Percentiles rank a stretch among this genome's conserved stretches.
Conservation (phyloP, 2,797 vertebrate genomes). For the Phyllotis vaccarum region DNA sequence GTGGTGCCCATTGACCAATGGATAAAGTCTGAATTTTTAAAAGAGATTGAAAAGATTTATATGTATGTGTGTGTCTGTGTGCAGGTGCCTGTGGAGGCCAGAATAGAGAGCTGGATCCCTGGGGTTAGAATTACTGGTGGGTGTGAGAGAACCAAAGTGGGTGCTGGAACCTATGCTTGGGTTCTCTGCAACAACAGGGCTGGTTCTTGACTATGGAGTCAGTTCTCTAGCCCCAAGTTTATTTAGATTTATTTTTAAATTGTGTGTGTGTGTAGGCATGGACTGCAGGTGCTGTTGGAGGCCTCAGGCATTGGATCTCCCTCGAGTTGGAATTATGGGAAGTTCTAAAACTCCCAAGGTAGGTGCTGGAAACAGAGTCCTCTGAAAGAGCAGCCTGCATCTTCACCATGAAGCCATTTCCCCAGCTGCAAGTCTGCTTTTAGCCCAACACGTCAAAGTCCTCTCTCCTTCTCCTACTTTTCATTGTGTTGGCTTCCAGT, state of each 20-base stretch:
- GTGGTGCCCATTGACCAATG: background rate
- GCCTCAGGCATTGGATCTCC: background rate
- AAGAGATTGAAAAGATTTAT: background rate
- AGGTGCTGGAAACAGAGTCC: background rate
- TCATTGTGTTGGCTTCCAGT: background rate
- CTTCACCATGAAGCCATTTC: background rate
- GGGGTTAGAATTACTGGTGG: background rate
- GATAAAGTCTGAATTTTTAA: background rate
- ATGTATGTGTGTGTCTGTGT: background rate
- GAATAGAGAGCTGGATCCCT: background rate
- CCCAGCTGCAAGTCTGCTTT: background rate
- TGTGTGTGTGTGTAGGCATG: background rate
- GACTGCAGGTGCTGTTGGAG: background rate
- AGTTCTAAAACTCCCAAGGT: background rate
- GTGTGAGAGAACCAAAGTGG: background rate
- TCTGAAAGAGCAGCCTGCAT: background rate
- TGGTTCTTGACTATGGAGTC: background rate
- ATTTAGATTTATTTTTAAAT: background rate
- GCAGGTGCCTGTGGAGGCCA: background rate
- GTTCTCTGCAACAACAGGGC: background rate
- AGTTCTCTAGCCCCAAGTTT: background rate
- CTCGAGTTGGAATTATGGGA: background rate
- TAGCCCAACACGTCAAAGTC: background rate
- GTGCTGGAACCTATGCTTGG: background rate
- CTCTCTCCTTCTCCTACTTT: background rate